Base-by-base conservation (phyloP, 2,888 invertebrate genomes). In the Dinocampus coccinellae region DNA sequence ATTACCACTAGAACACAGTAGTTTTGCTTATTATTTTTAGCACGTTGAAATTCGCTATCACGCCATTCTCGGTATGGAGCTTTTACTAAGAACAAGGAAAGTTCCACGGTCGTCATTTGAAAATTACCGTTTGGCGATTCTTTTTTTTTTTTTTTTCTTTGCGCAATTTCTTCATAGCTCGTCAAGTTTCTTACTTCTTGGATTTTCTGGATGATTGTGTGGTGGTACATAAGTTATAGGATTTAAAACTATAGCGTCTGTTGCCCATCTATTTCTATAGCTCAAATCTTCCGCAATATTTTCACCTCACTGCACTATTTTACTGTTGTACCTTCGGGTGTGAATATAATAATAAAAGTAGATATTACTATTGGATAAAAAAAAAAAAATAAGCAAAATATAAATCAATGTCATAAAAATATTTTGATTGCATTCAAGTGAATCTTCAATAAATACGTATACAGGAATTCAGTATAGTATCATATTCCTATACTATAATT, bases 71-170 rank as follows among this genome's bases (percentile, higher is more conserved):
- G 26, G 63, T 63, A 63, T 10, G 11, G 29, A 63, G 47, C 63
- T 63, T 63, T 63, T 63, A 63, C 63, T 29, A 47, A 26, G 16
- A 42, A 42, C 39, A 63, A 63, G 34, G 13, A 69, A 63, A 52
- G 70, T 75, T 75, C 73, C 71, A 68, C 61, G 34, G 64, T 58
- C 70, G 64, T 71, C 75, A 76, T 76, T 67, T 72, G 63, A 73
- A 76, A 76, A 77, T 76, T 76, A 75, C 77, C 77, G 77, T 76
- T 72, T 73, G 70, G 72, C 73, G 73, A 77, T 74, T 72, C 26
- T 42, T 55, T 53, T 53, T n/a, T n/a, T n/a, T n/a, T n/a, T 57
- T 47, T 34, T 34, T 24, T 57, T 33, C 34, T 33, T 4, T 20
- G 20, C 33, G 16, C n/a, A n/a, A 33, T 34, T 58, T 58, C 58